phyloP scores from a whole-genome alignment of 2,113 vertebrate species.

The Fulica atra region DNA sequence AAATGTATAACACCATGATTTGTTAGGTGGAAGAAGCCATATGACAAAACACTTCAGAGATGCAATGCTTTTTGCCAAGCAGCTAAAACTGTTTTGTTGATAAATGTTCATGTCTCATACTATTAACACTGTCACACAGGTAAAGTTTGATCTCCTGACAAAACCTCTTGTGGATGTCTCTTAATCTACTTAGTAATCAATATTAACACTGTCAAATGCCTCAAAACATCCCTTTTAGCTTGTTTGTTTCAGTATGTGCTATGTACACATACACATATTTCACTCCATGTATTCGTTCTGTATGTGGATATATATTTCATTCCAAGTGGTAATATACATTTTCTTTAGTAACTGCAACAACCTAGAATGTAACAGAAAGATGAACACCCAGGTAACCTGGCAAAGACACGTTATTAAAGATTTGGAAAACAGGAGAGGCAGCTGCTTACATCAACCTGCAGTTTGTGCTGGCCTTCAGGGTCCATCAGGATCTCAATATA shows the following conservation, averaged over 20 bases:
- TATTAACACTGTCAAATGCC: constrained; percentile 67
- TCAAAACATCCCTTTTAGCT: constrained; percentile 44
- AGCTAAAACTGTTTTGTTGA: constrained; percentile 70
- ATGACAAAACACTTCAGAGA: constrained; percentile 69
- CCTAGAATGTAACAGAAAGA: not conserved
- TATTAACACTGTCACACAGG: constrained; percentile 44
- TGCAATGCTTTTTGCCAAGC: constrained; percentile 62
- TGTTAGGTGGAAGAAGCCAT: constrained; percentile 67
- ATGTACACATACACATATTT: not conserved
- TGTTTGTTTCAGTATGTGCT: constrained; percentile 20
- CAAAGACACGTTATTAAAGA: not conserved
- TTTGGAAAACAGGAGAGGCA: not conserved
- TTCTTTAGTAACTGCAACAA: not conserved
- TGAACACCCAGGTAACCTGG: not conserved
- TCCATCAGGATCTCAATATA: not conserved
- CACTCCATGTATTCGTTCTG: constrained; percentile 13
- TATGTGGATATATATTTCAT: constrained; percentile 51
- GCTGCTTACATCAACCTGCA: not conserved
- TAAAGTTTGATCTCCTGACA: constrained; percentile 73
- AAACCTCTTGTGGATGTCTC: constrained; percentile 68
- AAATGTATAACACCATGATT: constrained; percentile 71
- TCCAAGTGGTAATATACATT: constrained; percentile 22
- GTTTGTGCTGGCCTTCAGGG: not conserved
- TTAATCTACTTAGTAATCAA: constrained; percentile 77
- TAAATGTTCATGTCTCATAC: constrained; percentile 62